phyloP scores from a whole-genome alignment of 2,113 vertebrate genomes.

The Otus sunia region DNA sequence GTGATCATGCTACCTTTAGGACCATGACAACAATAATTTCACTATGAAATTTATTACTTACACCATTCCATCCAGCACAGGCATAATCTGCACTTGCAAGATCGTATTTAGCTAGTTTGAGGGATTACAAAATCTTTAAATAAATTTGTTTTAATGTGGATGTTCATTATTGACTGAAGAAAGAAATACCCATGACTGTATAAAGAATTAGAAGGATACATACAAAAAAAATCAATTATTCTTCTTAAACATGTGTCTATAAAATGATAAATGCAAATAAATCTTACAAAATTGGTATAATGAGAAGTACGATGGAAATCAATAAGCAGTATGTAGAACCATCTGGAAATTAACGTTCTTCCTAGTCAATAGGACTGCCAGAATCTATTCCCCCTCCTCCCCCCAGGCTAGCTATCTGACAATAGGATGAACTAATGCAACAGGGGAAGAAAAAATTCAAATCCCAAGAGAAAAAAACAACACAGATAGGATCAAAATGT shows the following conservation, averaged over 20 bases:
- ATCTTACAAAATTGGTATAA: background rate
- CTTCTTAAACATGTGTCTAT: accelerated
- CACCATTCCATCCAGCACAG: background rate
- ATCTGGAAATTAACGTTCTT: background rate
- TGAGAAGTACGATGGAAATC: background rate
- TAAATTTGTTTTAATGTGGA: background rate
- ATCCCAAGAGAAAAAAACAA: background rate
- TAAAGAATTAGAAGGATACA: background rate
- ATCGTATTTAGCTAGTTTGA: background rate
- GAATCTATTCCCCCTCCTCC: background rate
- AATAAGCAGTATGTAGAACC: background rate
- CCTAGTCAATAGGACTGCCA: background rate
- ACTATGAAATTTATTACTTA: background rate
- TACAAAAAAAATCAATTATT: accelerated
- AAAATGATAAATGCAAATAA: background rate
- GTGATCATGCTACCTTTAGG: background rate
- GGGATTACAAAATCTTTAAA: background rate
- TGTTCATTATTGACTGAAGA: background rate
- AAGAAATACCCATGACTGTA: background rate
- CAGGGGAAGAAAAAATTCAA: background rate
- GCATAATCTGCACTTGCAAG: background rate
- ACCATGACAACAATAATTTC: background rate
- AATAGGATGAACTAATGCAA: background rate
- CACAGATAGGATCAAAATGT: background rate
- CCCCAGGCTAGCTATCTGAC: background rate